Percentiles rank a stretch among this genome's conserved stretches.
These are phyloP conservation scores for Plebejus argus DNA, from an alignment of 2,888 invertebrate species.

Conservation along the genomic window DNA sequence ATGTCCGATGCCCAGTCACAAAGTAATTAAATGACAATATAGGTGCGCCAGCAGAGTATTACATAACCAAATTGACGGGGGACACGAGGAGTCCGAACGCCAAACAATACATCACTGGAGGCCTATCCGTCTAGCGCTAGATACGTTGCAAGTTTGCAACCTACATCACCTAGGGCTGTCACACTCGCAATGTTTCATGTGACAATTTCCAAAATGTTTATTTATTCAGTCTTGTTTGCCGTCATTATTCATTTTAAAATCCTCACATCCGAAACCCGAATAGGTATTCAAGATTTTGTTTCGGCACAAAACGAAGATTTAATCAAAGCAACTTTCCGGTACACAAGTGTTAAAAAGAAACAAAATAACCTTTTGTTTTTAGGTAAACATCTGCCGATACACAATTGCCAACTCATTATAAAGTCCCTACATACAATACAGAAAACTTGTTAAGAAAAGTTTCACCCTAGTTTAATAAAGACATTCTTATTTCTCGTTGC, in stretches of 20 bases:
- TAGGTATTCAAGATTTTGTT: not conserved
- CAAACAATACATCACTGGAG: slow-evolving; percentile 53
- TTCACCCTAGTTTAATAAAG: slow-evolving; percentile 30
- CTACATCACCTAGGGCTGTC: slow-evolving; percentile 40
- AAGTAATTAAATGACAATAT: not conserved
- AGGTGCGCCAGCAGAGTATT: slow-evolving; percentile 10
- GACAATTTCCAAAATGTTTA: not conserved
- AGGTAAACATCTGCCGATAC: slow-evolving; percentile 30
- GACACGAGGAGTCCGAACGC: slow-evolving; percentile 35
- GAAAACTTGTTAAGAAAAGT: slow-evolving; percentile 28
- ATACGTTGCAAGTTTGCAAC: slow-evolving; percentile 47
- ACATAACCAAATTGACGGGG: slow-evolving; percentile 28
- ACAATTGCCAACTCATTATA: slow-evolving; percentile 32
- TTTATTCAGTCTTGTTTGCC: not conserved
- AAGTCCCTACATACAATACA: slow-evolving; percentile 25
- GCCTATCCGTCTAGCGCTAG: slow-evolving; percentile 52
- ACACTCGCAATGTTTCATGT: not conserved
- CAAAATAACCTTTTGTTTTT: slow-evolving; percentile 18
- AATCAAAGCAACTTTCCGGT: slow-evolving; percentile 5
- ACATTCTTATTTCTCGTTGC: slow-evolving; percentile 29
- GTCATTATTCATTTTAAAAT: not conserved
- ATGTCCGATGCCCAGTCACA: not conserved
- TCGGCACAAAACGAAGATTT: not conserved
- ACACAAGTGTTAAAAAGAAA: slow-evolving; percentile 23
- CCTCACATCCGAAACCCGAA: not conserved